Base-by-base conservation (phyloP, 2,888 invertebrate genomes). In the Drosophila niveifrons region DNA sequence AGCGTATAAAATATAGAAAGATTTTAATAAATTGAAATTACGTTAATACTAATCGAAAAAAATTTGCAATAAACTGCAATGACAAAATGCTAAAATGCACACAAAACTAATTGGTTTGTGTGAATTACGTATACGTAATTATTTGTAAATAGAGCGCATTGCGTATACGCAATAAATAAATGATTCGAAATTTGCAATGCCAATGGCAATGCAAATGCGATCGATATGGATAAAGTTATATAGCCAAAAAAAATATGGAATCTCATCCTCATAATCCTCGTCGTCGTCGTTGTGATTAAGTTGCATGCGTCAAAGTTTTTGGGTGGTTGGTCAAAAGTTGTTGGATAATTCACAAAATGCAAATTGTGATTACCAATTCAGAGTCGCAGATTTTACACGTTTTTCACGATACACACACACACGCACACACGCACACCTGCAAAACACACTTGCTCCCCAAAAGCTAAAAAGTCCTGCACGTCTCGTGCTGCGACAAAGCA, bases 401-500 rank as follows among this genome's bases (percentile, higher is more conserved):
- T 52, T 65, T 53, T 28, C 43, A 23, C 17, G 41, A 43, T 4
- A 43, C 7, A 46, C 23, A 44, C 55, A 44, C 23, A 15, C 18
- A 0, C 18, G 9, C 39, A 18, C 18, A 18, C 18, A 18, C 18
- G 2, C 1, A 18, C 18, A 23, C 23, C 23, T 23, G 23, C n/a
- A n/a, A 23, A 23, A 6, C 23, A 23, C 6, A 23, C 6, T 23
- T 23, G 23, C 23, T 23, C 23, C 23, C 23, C 23, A 23, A 23
- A 23, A 23, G 10, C 8, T 11, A 6, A 39, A 72, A 66, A 58
- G 48, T 62, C 44, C 47, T 10, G 47, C 71, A 57, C 64, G 71
- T 55, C 59, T 66, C 61, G 56, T 59, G 34, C 53, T 48, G 58
- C 64, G 71, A 78, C 78, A 68, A 67, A 39, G 48, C 73, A 78